Base-by-base conservation (phyloP, 2,113 vertebrate genomes). In the Callionymus lyra region DNA sequence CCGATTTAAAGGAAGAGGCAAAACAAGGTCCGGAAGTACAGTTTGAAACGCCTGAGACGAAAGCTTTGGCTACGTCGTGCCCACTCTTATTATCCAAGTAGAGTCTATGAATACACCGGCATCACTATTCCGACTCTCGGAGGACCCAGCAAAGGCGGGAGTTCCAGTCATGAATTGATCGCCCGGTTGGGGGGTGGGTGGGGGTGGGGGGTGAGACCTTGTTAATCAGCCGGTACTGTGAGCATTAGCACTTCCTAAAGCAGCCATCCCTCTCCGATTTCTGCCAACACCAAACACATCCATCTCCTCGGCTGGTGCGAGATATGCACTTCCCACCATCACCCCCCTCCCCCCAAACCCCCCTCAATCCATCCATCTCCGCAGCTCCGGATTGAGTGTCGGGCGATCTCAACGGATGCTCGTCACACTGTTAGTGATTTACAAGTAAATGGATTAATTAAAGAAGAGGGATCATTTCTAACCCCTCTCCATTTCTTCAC, bases 161-260 rank as follows among this genome's bases (percentile, higher is more conserved):
- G 44, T 84, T 84, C 81, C 81, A 70, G 77, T 63, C 79, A 81
- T 65, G 34, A 76, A 82, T 84, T 68, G 82, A 84, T 83, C 60
- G 59, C 65, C 31, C 59, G 38, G 44, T 48, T n/a, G n/a, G n/a
- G n/a, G n/a, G n/a, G n/a, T n/a, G n/a, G n/a, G n/a, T n/a, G n/a
- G n/a, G n/a, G n/a, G n/a, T n/a, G n/a, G n/a, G 44, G 68, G 68
- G 59, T 70, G 70, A 72, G 59, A 68, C 59, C 35, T 56, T 60
- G 70, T 77, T 84, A 80, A 84, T 84, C 76, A 84, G 69, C 62
- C 40, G 21, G 53, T 41, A 64, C 56, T 72, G 72, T 69, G 43
- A 76, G 69, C 70, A 76, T 60, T 62, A 76, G 70, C 59, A 41
- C 55, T 57, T 68, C 58, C 65, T 47, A 47, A 70, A 71, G 57